Base-by-base conservation (phyloP, 2,888 invertebrate species). In the Cheilosia grossa region DNA sequence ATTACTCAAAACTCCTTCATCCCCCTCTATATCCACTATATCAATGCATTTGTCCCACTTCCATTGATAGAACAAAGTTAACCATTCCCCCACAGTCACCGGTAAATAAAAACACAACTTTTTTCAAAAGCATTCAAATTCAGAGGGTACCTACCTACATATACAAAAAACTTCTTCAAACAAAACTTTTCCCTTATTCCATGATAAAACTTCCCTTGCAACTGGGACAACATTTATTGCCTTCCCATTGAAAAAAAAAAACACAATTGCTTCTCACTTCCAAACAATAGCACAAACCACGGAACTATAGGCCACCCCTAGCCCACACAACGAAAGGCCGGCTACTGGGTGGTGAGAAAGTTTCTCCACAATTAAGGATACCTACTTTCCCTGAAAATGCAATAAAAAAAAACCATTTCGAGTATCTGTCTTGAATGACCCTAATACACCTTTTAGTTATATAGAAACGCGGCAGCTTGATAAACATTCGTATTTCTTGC, bases 221-320 rank as follows among this genome's bases (percentile, higher is more conserved):
- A 49, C 70, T 59, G 19, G 70, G 59, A 27, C 59, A 70, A 49
- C 51, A 37, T 58, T 51, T 59, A 70, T 58, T 33, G 33, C 47
- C 13, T 13, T 40, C 33, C 56, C 33, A 40, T 30, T 44, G 56
- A 17, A 33, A 21, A 3, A n/a, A 27, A 33, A 44, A 54, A 21
- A 69, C 70, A 59, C 27, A 37, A 47, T 47, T 58, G 17, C 33
- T 69, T 69, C 69, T 21, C 21, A 21, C 33, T 40, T 27, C 17
- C 54, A 7, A 17, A 42, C 17, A 66, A 53, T 13, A 49, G 19
- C 27, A 21, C 10, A n/a, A n/a, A 42, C 51, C 30, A 53, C 5
- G 10, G 10, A 37, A 37, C 53, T 24, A n/a, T n/a, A n/a, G 17
- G 44, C 15, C 30, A 42, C 17, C 30, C 9, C 15, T 19, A 37